Evolutionary conservation across 2,113 vertebrate species (phyloP).

Genomic region (Noturus placidus): DNA sequence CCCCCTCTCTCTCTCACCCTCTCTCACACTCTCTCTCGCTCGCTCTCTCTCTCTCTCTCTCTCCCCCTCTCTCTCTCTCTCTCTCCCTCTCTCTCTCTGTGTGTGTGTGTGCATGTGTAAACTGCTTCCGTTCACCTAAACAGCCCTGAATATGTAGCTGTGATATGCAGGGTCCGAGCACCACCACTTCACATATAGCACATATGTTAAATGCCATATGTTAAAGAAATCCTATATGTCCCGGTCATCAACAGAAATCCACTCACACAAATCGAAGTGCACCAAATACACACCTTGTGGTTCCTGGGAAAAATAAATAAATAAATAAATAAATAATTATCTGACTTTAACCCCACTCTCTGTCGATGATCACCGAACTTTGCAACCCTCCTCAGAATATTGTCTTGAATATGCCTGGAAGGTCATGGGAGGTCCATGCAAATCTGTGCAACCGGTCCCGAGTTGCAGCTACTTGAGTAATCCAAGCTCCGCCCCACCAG

Average conservation of each 20-base stretch:
- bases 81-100: neutral
- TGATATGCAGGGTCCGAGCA: neutral
- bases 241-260: neutral
- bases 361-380: neutral
- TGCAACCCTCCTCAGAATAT: neutral
- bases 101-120: slow-evolving; percentile 31
- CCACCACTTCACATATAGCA: neutral
- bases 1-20: neutral
- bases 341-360: neutral
- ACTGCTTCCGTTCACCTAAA: neutral
- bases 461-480: neutral
- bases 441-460: neutral
- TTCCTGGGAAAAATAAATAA: too few relatives aligned
- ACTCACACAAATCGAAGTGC: neutral
- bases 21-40: neutral
- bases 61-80: neutral
- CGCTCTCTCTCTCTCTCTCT: neutral
- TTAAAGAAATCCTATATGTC: neutral
- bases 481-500: neutral
- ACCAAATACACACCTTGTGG: neutral
- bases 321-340: too few relatives aligned
- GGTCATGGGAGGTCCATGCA: neutral
- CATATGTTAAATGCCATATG: neutral
- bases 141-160: neutral
- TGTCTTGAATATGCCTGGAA: neutral